Percentiles rank a stretch among this genome's conserved stretches.
Conservation (phyloP, 2,797 vertebrate genomes). For the Silurus lanzhouensis region DNA sequence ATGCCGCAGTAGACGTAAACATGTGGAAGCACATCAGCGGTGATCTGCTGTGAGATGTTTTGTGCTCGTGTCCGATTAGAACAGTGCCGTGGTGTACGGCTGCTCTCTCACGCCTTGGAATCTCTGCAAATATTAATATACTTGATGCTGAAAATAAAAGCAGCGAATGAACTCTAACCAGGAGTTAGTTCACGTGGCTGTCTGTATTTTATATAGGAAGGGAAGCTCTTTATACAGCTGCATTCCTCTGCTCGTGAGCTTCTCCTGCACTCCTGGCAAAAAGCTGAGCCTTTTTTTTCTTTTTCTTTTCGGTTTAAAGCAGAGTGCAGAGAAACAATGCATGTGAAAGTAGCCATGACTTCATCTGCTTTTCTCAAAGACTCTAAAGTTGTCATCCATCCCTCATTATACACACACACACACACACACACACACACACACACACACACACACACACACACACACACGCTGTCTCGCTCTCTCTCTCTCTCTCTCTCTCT, state of each 20-base stretch:
- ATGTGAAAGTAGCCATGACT: conserved; percentile 67
- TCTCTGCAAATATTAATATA: neutral
- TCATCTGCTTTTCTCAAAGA: conserved; percentile 68
- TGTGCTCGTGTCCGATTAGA: neutral
- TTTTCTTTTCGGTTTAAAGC: neutral
- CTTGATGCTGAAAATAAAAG: neutral
- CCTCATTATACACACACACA: conserved; percentile 48
- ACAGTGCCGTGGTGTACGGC: neutral
- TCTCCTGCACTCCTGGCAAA: conserved; percentile 25
- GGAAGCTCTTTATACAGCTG: neutral
- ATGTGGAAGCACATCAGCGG: neutral
- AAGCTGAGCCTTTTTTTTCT: conserved; percentile 15
- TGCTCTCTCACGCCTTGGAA: neutral
- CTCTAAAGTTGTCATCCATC: conserved; percentile 61
- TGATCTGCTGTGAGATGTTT: neutral
- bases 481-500: no score
- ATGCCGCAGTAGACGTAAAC: neutral
- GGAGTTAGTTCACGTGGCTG: neutral
- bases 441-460: no score
- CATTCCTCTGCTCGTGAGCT: neutral
- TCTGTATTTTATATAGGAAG: neutral
- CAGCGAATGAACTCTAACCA: neutral
- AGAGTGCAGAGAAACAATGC: conserved; percentile 49
- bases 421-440: conserved; percentile 42
- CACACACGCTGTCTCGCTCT: no score